phyloP scores from a whole-genome alignment of 2,888 invertebrate species.

The Nemotelus nigrinus region DNA sequence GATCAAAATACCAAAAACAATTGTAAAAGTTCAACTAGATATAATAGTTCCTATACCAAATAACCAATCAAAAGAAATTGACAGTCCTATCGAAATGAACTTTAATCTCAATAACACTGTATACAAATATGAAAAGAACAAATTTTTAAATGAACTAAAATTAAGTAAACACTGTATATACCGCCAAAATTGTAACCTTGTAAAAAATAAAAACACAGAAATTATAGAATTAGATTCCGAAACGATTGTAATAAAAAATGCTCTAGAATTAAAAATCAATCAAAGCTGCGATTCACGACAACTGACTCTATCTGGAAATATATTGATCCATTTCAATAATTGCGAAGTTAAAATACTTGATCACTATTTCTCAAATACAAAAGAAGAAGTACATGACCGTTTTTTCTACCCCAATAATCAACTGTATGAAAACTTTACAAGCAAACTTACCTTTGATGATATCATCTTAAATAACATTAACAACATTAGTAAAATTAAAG shows the following conservation, averaged over 20 bases:
- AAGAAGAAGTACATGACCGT: no score
- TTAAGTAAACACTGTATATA: neutral
- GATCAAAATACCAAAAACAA: neutral
- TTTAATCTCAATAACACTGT: no score
- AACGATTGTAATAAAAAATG: slow-evolving; percentile 16
- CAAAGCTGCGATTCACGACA: no score
- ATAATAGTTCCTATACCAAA: slow-evolving; percentile 4
- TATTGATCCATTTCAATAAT: no score
- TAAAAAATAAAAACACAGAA: slow-evolving; percentile 8
- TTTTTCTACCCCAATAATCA: no score
- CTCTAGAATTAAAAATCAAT: neutral
- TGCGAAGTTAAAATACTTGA: no score
- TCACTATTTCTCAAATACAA: no score
- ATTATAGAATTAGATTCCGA: slow-evolving; percentile 5
- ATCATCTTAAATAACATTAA: no score
- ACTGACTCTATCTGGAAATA: no score
- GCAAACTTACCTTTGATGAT: no score
- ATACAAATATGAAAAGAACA: neutral
- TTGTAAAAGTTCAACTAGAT: slow-evolving; percentile 1
- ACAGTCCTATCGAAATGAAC: neutral
- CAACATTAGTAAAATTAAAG: no score
- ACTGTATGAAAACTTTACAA: no score
- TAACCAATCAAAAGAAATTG: neutral
- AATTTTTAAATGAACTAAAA: slow-evolving; percentile 15
- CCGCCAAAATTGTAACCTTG: neutral